Evolutionary conservation across 35 echinoderm and acorn worm genomes (phyloP), one percentile per base, ranked within the genome.

Genomic region (Hemicentrotus pulcherrimus): DNA sequence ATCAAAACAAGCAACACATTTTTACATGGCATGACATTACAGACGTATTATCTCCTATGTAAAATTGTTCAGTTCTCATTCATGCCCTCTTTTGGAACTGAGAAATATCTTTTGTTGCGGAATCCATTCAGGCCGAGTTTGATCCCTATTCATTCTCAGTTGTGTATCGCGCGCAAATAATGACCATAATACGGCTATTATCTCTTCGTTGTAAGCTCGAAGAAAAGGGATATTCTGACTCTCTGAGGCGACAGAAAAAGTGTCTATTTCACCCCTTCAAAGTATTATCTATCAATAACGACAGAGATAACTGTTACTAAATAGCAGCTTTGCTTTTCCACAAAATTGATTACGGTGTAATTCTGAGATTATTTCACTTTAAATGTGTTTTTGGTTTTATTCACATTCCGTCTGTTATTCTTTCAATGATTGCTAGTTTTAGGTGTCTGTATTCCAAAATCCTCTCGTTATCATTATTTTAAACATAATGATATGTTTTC

Each of bases 121-220:
- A 78, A n/a, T 78, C 65, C 24, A 78, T 78, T 78, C 65, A 78
- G 65, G 65, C 28, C 65, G 65, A 78, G 65, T 78, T 78, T 78
- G 65, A 78, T 78, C 24, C 65, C 50, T 3, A 41, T 41, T 41
- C 65, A 78, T 78, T 78, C 65, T n/a, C 65, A 28, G 22, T 78
- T n/a, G 65, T n/a, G 65, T 78, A 78, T 78, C 22, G 19, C 65
- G 1, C 28, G 65, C 65, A 78, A 78, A 78, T 78, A 78, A 78
- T 78, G 2, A 28, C 28, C 65, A 78, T 78, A 78, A 78, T 28
- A 8, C 65, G 65, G 65, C 65, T 78, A 28, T 78, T 78, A 78
- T 78, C 28, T 28, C 65, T 78, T 2, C 65, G 65, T 22, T 78
- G 65, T 78, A 78, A 7, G 28, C 19, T 22, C 6, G 65, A 78